Base-by-base conservation (phyloP, 1,140 invertebrate species). In the Pentalonia nigronervosa region DNA sequence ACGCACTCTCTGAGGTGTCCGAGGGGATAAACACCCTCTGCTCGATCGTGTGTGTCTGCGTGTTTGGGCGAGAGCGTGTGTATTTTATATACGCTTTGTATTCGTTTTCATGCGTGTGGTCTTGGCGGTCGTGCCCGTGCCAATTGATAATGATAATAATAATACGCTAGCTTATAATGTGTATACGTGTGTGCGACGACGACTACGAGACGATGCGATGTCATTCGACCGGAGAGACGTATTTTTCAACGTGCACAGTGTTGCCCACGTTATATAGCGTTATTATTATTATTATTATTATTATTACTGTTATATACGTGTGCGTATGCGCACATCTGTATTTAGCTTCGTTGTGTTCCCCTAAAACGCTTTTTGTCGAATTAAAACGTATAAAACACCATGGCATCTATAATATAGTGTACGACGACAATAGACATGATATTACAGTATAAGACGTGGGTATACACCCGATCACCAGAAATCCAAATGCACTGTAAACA, bases 111-210 rank as follows among this genome's bases (percentile, higher is more conserved):
- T 47, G 67, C 50, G 67, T 91, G 67, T 93, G 48, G 91, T 81
- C 81, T 81, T 48, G 41, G 48, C 81, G 48, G 91, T 93, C 91
- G 91, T 86, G 48, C 48, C 91, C 91, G 50, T 84, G 91, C 81
- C 91, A 93, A 93, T 93, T 93, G 91, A 93, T 93, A 93, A 91
- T 91, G 90, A 83, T 50, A 87, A 87, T 87, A 87, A 88, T 48
- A 88, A 88, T 48, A 88, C 47, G 3, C 86, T n/a, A 17, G n/a
- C 36, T 21, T 48, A 91, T 91, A n/a, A 36, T 47, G 23, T 45
- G 4, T 76, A 45, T 25, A 48, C 41, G 90, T 76, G 60, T 76
- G 60, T 45, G 21, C n/a, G 34, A 92, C 76, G 76, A 84, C n/a
- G 90, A 81, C 56, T 20, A 20, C 60, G 60, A 76, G 60, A 30